Conservation (phyloP, 2,888 invertebrate species). For the Mythimna impura region DNA sequence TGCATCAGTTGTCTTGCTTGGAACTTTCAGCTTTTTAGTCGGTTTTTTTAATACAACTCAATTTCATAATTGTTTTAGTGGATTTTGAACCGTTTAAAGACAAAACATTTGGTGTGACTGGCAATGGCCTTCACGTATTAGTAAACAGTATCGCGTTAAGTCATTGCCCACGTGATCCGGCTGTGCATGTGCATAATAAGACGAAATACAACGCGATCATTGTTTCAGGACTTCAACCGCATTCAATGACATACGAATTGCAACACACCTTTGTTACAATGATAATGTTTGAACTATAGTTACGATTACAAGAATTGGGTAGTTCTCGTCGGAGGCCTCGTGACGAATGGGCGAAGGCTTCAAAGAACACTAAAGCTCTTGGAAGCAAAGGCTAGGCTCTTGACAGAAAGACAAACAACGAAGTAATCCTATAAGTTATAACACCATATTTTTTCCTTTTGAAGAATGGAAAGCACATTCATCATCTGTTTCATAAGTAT, state of each 20-base stretch:
- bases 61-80: background rate
- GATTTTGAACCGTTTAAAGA: slow-evolving; percentile 22
- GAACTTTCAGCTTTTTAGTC: no score
- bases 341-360: slow-evolving; percentile 6
- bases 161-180: slow-evolving; percentile 48
- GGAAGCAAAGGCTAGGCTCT: background rate
- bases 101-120: slow-evolving; percentile 21
- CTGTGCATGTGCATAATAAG: slow-evolving; percentile 35
- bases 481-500: background rate
- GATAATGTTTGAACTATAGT: slow-evolving; percentile 30
- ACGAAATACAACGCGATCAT: slow-evolving; percentile 56
- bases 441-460: no score
- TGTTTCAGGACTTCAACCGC: slow-evolving; percentile 42
- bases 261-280: slow-evolving; percentile 39
- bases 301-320: slow-evolving; percentile 29
- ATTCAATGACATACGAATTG: slow-evolving; percentile 36
- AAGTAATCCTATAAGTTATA: no score
- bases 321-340: background rate
- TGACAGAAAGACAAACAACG: no score
- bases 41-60: no score
- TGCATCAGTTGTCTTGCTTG: no score
- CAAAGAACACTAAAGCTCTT: slow-evolving; percentile 6
- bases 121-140: slow-evolving; percentile 47
- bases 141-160: slow-evolving; percentile 56
- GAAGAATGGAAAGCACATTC: no score